Conservation (phyloP, 92 coral and sea anemone genomes). For the Porites evermanni region DNA sequence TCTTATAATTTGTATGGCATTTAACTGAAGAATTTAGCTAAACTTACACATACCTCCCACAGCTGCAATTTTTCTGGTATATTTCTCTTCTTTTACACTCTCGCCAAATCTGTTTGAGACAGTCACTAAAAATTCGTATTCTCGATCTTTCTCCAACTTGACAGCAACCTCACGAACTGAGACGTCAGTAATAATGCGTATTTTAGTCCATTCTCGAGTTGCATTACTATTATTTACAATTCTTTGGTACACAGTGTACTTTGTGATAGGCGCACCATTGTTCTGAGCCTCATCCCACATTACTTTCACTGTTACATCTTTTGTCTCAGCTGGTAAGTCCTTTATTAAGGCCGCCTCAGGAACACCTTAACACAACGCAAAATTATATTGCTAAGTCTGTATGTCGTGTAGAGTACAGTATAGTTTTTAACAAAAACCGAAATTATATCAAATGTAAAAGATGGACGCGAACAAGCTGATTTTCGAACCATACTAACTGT, state of each 20-base stretch:
- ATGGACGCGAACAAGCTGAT: no score
- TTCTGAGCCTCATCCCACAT: background rate
- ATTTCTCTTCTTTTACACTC: background rate
- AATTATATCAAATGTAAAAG: no score
- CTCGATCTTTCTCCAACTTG: background rate
- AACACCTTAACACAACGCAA: background rate
- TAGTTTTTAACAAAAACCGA: background rate
- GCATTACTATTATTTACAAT: background rate
- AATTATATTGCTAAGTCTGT: background rate
- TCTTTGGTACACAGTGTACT: conserved; percentile 14
- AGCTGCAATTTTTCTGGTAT: background rate
- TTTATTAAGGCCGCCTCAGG: background rate
- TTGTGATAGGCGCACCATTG: background rate
- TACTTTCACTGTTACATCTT: background rate
- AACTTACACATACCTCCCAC: background rate
- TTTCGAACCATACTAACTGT: no score
- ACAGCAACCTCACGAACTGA: background rate
- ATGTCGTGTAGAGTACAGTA: background rate
- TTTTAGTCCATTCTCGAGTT: background rate
- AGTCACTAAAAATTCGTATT: conserved; percentile 1
- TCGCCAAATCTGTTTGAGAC: conserved; percentile 2
- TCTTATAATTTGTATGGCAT: background rate
- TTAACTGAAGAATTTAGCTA: background rate
- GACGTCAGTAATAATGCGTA: background rate
- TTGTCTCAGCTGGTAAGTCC: background rate